Evolutionary conservation across 1,140 invertebrate genomes (phyloP).

Genomic region (Macrotrachela quadricornifera): DNA sequence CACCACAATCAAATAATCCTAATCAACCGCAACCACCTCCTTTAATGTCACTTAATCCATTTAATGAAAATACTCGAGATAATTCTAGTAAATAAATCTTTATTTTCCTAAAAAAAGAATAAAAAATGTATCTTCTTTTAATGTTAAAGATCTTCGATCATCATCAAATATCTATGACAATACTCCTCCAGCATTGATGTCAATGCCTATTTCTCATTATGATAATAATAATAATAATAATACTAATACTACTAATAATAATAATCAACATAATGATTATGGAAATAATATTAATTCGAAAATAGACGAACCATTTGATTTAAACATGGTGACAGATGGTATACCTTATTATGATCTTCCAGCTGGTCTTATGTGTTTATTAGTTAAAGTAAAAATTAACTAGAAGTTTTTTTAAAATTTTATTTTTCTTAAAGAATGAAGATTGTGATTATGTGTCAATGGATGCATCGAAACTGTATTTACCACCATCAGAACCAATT

Average conservation of each 20-base stretch:
- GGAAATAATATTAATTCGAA: too few relatives aligned
- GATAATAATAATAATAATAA: too few relatives aligned
- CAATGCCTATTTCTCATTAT: not conserved
- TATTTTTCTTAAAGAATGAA: constrained; percentile 42
- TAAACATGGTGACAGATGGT: not conserved
- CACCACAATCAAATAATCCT: constrained; percentile 7
- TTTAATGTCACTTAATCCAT: not conserved
- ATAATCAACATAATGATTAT: too few relatives aligned
- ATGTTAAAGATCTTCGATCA: constrained; percentile 9
- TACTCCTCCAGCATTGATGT: constrained; percentile 5
- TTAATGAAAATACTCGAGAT: not conserved
- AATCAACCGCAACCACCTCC: constrained; percentile 11
- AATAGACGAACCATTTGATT: too few relatives aligned
- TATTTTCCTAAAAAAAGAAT: not conserved
- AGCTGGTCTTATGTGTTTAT: constrained; percentile 74
- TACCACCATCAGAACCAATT: constrained; percentile 75
- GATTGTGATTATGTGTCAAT: constrained; percentile 68
- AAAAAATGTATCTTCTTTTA: constrained; percentile 2
- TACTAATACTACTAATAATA: too few relatives aligned
- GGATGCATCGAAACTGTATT: constrained; percentile 62
- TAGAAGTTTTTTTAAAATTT: not conserved
- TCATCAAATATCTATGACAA: not conserved
- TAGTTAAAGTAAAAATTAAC: constrained; percentile 48
- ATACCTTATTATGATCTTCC: constrained; percentile 87
- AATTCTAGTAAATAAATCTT: not conserved